Evolutionary conservation across 2,888 invertebrate species (phyloP), one percentile per base, ranked within the genome.

Genomic region (Lochmaea crataegi): DNA sequence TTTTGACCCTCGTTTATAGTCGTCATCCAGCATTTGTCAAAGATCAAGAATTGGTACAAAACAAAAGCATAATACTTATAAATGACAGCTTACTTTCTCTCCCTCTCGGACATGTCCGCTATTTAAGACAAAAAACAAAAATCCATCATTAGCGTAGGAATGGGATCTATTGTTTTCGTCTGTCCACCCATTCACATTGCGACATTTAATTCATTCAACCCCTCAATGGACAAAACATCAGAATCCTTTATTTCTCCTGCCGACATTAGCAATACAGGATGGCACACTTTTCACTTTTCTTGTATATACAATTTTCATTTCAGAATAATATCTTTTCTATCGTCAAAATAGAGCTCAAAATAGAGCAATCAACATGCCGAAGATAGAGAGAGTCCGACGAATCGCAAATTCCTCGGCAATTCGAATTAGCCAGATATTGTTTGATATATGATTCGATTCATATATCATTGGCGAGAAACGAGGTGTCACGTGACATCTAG

Each of bases 361-460:
- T 2, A 41, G 58, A 41, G 58, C 67, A 65, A 65, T 65, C 68
- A 72, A 63, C 64, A 70, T 64, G 69, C 53, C 61, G 56, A 60
- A 69, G 67, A 72, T 72, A 76, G 72, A 72, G 72, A 72, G 60
- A 60, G 60, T 60, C 60, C 68, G 70, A 63, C 45, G 60, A 22
- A 68, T 64, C 63, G 65, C 69, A 68, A 76, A 76, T 76, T 76
- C 76, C 76, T 68, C 73, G 70, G 71, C 76, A 68, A 76, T 74
- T 77, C 77, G 80, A 81, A 81, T 81, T 81, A 81, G 79, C 76
- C 77, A 80, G 83, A 83, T 84, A 84, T 81, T 82, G 82, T 83
- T 84, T 84, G 85, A 85, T 84, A 84, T 85, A 84, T 84, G 84
- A 84, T 82, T 83, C 84, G 83, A 83, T 81, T 83, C 85, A 85